Evolutionary conservation across 2,113 vertebrate genomes (phyloP).

Genomic region (Cranoglanis bouderius): DNA sequence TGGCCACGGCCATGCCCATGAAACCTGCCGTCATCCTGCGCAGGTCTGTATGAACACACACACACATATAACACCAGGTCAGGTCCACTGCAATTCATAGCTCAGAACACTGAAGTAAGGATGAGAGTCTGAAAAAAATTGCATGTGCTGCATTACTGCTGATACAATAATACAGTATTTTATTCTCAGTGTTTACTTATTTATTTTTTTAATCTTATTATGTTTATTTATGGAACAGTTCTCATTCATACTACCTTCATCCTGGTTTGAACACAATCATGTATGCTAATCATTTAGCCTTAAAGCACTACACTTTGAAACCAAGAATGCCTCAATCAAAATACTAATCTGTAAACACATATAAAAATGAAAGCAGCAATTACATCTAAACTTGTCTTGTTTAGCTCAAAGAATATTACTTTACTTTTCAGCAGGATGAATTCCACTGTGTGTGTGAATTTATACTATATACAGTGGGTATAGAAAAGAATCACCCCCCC

Average conservation of each 20-base stretch:
- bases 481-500: too few species aligned
- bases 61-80: constrained; percentile 28
- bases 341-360: neutral
- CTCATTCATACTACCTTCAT: neutral
- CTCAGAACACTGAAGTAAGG: neutral
- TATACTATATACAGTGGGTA: too few species aligned
- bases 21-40: constrained; percentile 97
- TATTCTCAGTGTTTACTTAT: neutral
- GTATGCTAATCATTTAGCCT: neutral
- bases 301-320: neutral
- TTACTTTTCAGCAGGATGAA: neutral
- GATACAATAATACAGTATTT: neutral
- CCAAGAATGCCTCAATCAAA: neutral
- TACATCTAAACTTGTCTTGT: neutral
- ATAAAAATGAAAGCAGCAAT: neutral
- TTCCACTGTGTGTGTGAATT: too few species aligned
- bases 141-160: neutral
- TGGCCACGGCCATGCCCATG: constrained; percentile 98
- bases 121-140: neutral
- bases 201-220: neutral
- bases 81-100: constrained; percentile 16
- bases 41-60: constrained; percentile 77
- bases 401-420: neutral
- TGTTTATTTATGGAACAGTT: neutral
- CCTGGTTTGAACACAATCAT: neutral